Percentiles rank a stretch among this genome's conserved stretches.
These are phyloP conservation scores for Periophthalmus magnuspinnatus DNA, from an alignment of 2,797 vertebrate species.

Conservation along the genomic window DNA sequence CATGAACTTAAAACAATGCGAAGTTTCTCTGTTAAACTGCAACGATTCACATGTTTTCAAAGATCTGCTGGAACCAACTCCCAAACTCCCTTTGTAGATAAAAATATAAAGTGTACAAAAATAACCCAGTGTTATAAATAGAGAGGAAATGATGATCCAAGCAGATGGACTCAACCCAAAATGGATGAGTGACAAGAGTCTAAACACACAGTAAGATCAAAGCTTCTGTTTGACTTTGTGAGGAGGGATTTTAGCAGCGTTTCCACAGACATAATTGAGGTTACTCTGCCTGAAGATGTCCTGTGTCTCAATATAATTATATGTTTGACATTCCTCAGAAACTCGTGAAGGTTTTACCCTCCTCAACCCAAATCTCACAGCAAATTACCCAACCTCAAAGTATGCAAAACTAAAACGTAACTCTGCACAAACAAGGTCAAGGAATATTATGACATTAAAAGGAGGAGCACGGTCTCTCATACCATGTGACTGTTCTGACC, in stretches of 20 bases:
- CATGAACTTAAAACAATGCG: neutral
- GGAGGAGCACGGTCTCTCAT: neutral
- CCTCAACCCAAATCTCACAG: slow-evolving; percentile 63
- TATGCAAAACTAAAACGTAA: slow-evolving; percentile 44
- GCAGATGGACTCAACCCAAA: slow-evolving; percentile 30
- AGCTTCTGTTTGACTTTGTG: slow-evolving; percentile 39
- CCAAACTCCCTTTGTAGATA: slow-evolving; percentile 17
- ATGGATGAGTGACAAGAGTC: slow-evolving; percentile 43
- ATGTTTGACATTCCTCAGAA: slow-evolving; percentile 60
- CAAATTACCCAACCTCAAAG: slow-evolving; percentile 69
- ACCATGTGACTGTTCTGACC: too few relatives aligned
- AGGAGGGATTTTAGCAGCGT: slow-evolving; percentile 46
- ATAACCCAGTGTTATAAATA: slow-evolving; percentile 15
- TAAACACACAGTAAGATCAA: slow-evolving; percentile 33
- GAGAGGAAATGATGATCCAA: slow-evolving; percentile 43
- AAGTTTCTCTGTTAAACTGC: slow-evolving; percentile 10
- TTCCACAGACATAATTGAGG: slow-evolving; percentile 67
- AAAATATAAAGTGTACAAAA: slow-evolving; percentile 20
- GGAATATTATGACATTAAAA: neutral
- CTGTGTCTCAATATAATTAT: slow-evolving; percentile 67
- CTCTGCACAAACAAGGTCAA: slow-evolving; percentile 6
- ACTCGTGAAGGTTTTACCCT: slow-evolving; percentile 61
- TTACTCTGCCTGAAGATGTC: slow-evolving; percentile 63
- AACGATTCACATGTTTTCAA: slow-evolving; percentile 2
- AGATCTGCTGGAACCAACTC: slow-evolving; percentile 1